phyloP scores from a whole-genome alignment of 2,797 vertebrate species.

The Pseudocheirus occidentalis region DNA sequence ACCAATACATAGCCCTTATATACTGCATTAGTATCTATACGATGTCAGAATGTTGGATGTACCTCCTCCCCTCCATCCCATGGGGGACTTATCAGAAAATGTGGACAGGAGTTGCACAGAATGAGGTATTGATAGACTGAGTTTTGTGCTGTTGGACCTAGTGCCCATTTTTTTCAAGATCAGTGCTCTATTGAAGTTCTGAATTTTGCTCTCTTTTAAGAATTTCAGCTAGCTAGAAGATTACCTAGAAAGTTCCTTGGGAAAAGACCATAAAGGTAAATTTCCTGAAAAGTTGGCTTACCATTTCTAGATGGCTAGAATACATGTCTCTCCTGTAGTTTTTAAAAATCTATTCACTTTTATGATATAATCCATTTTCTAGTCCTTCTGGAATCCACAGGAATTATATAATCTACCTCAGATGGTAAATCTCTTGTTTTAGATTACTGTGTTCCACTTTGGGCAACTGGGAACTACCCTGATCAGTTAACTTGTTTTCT shows the following conservation, averaged over 20 bases:
- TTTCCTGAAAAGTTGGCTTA: conserved; percentile 24
- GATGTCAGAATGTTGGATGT: no score
- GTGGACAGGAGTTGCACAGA: no score
- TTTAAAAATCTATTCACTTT: background rate
- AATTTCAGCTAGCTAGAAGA: conserved; percentile 14
- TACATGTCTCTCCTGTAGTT: background rate
- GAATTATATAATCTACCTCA: background rate
- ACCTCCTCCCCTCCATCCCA: no score
- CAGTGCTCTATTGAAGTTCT: background rate
- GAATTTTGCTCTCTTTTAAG: conserved; percentile 52
- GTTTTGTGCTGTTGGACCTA: conserved; percentile 11
- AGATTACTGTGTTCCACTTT: background rate
- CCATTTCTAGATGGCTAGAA: background rate
- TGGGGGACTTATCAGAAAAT: no score
- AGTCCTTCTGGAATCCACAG: background rate
- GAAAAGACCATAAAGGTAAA: conserved; percentile 38
- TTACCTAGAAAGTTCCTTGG: conserved; percentile 30
- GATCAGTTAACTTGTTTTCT: background rate
- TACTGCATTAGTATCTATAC: no score
- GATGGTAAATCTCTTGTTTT: background rate
- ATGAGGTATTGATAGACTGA: no score
- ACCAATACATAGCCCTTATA: no score
- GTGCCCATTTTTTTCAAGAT: conserved; percentile 28
- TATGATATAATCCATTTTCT: background rate
- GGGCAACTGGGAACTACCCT: background rate